phyloP scores from a whole-genome alignment of 2,113 vertebrate genomes.

The Dipodomys merriami region DNA sequence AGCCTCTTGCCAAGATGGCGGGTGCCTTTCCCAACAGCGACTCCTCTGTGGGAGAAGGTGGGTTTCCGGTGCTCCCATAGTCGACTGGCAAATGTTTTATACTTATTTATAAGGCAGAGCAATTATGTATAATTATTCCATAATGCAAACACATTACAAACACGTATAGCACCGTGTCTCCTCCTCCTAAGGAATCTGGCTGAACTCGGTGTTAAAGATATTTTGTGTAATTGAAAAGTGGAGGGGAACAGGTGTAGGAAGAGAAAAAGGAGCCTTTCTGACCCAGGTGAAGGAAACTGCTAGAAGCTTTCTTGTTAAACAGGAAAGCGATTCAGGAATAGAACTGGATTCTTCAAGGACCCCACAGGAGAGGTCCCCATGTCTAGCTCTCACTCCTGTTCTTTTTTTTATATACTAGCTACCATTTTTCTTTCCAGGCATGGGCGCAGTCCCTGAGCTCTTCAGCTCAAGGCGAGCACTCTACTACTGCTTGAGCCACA shows the following conservation, averaged over 20 bases:
- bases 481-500: no score
- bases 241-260: slow-evolving; percentile 48
- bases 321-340: background rate
- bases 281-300: background rate
- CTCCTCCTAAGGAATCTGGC: slow-evolving; percentile 24
- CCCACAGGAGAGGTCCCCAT: accelerated
- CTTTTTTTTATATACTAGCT: background rate
- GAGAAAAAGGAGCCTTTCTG: background rate
- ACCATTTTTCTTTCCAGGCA: background rate
- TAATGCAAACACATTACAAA: slow-evolving; percentile 75
- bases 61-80: background rate
- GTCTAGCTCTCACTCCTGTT: accelerated
- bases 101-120: slow-evolving; percentile 69
- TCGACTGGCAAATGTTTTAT: slow-evolving; percentile 52
- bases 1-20: accelerated
- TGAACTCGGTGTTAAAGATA: background rate
- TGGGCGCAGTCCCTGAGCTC: no score
- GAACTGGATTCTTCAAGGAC: background rate
- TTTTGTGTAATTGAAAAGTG: slow-evolving; percentile 42
- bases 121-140: slow-evolving; percentile 73
- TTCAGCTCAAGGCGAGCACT: no score
- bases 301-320: background rate
- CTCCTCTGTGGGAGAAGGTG: background rate
- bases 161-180: background rate
- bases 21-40: background rate